A percentile compares a stretch with the other conserved stretches of the same genome.
These are phyloP conservation scores for Echinometra lucunter DNA, from an alignment of 53 echinoderm and acorn worm species.

Conservation along the genomic window DNA sequence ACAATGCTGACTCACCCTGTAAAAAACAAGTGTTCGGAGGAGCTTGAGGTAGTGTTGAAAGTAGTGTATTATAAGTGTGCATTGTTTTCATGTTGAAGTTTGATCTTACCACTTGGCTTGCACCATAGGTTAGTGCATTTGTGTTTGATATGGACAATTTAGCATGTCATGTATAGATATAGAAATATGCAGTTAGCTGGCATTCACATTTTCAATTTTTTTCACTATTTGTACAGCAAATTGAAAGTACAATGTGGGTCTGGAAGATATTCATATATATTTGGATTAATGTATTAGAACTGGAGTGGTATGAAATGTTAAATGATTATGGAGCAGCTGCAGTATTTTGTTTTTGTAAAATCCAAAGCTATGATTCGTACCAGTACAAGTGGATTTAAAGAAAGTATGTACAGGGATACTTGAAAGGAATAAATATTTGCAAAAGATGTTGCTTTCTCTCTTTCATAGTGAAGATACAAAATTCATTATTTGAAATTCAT, in stretches of 20 bases:
- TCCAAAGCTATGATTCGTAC: too few species aligned
- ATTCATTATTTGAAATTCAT: too few species aligned
- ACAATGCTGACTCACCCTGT: not conserved
- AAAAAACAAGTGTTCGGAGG: too few species aligned
- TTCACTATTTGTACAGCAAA: not conserved
- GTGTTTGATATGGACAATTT: not conserved
- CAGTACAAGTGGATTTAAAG: too few species aligned
- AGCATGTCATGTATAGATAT: not conserved
- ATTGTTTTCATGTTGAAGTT: not conserved
- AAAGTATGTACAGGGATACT: too few species aligned
- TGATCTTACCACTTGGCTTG: not conserved
- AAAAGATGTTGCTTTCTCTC: too few species aligned
- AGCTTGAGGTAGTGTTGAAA: not conserved
- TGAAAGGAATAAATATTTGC: too few species aligned
- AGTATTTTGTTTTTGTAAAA: too few species aligned
- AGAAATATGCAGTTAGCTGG: not conserved
- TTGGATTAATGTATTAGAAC: not conserved
- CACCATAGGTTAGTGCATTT: not conserved
- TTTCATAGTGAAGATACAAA: too few species aligned
- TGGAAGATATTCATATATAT: not conserved
- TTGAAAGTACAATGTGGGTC: not conserved
- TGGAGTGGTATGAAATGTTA: too few species aligned
- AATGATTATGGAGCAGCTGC: too few species aligned
- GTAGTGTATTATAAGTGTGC: not conserved
- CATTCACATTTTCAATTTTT: not conserved